Conservation (phyloP, 2,113 vertebrate genomes). For the Thunnus thynnus region DNA sequence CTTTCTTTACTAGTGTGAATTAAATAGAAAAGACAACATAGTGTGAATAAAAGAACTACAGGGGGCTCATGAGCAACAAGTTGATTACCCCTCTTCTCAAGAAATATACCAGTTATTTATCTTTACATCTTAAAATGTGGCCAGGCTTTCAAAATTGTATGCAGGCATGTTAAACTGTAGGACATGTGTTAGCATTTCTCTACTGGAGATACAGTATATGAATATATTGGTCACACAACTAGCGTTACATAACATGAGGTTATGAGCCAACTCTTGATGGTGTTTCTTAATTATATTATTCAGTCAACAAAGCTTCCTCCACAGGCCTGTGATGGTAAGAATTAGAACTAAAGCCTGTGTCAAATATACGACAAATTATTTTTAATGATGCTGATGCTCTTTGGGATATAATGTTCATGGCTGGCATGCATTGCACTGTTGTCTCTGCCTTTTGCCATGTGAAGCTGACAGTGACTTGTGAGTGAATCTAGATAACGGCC, state of each 20-base stretch:
- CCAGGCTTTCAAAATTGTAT: too few relatives aligned
- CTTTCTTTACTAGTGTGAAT: too few relatives aligned
- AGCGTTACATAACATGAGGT: background rate
- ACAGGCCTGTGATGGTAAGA: slow-evolving; percentile 3
- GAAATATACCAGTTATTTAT: too few relatives aligned
- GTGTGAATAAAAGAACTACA: too few relatives aligned
- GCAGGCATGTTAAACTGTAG: too few relatives aligned
- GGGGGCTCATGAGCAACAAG: too few relatives aligned
- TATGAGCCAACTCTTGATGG: background rate
- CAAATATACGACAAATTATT: slow-evolving; percentile 29
- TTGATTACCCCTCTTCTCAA: too few relatives aligned
- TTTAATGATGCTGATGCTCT: slow-evolving; percentile 29
- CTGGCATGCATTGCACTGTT: slow-evolving; percentile 29
- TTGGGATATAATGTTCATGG: slow-evolving; percentile 15
- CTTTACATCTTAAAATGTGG: too few relatives aligned
- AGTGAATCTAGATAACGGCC: slow-evolving; percentile 61
- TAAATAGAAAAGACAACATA: too few relatives aligned
- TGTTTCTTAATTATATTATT: background rate
- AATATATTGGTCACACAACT: too few relatives aligned
- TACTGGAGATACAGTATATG: too few relatives aligned
- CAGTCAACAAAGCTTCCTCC: slow-evolving; percentile 1
- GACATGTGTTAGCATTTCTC: too few relatives aligned
- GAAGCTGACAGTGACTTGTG: slow-evolving; percentile 37
- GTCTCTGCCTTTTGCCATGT: slow-evolving; percentile 25
- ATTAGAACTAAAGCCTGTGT: background rate